Conservation (phyloP, 2,113 vertebrate genomes). For the Mormyrus iriodes region DNA sequence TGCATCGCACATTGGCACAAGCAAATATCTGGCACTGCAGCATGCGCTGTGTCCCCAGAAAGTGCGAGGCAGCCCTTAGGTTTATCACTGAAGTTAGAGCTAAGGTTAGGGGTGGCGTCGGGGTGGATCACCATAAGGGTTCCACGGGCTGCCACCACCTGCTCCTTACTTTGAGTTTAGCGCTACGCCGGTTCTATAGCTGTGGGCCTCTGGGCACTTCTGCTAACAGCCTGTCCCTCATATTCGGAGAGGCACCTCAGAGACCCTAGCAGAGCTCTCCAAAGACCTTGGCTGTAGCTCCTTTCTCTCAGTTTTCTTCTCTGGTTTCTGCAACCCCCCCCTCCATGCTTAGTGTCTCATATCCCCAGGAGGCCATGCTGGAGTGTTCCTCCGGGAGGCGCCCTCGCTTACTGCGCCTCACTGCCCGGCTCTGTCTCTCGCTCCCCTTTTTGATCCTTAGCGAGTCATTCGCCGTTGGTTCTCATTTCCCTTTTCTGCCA, state of each 20-base stretch:
- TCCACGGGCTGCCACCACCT: not conserved
- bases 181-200: not conserved
- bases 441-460: slow-evolving; percentile 20
- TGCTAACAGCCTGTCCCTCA: no score
- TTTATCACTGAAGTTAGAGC: not conserved
- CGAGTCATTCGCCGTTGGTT: not conserved
- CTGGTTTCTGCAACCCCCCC: not conserved
- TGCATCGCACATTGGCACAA: not conserved
- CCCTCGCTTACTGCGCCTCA: slow-evolving; percentile 42
- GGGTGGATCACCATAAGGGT: no score
- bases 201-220: no score
- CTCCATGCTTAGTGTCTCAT: not conserved
- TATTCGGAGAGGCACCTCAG: not conserved
- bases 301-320: not conserved
- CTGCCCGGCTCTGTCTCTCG: not conserved
- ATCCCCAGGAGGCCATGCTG: slow-evolving; percentile 39
- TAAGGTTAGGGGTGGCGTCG: not conserved
- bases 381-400: slow-evolving; percentile 49
- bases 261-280: not conserved
- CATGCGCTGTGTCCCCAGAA: not conserved
- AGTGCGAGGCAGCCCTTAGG: not conserved
- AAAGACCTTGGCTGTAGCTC: not conserved
- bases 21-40: not conserved
- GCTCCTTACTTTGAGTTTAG: not conserved
- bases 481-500: slow-evolving; percentile 15